These are phyloP conservation scores for Hypomecis atomaria DNA, from an alignment of 2,888 invertebrate genomes.

Conservation along the genomic window DNA sequence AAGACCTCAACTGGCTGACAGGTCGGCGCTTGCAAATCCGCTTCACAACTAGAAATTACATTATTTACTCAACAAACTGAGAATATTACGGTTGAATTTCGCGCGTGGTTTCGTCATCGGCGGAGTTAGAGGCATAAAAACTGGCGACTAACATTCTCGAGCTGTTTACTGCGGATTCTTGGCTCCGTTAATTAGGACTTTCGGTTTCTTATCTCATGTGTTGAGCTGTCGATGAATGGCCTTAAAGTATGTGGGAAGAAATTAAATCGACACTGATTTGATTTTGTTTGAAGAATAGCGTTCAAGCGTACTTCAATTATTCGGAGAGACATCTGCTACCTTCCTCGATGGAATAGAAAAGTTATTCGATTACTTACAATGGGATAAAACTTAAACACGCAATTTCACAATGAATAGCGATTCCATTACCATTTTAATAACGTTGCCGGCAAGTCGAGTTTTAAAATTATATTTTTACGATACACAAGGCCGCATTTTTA, in stretches of 20 bases:
- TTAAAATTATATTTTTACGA: slow-evolving; percentile 2
- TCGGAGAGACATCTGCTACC: slow-evolving; percentile 23
- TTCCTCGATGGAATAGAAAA: slow-evolving; percentile 26
- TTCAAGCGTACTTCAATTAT: slow-evolving; percentile 20
- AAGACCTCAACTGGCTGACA: slow-evolving; percentile 58
- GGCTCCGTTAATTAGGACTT: slow-evolving; percentile 38
- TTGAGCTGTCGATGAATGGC: slow-evolving; percentile 47
- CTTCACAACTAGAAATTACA: slow-evolving; percentile 34
- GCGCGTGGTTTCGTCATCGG: slow-evolving; percentile 41
- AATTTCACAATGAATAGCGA: slow-evolving; percentile 15
- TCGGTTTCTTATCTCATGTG: slow-evolving; percentile 33
- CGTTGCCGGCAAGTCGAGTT: slow-evolving; percentile 4
- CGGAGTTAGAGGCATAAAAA: slow-evolving; percentile 39
- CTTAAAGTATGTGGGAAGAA: slow-evolving; percentile 19
- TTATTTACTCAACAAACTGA: slow-evolving; percentile 21
- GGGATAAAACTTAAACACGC: slow-evolving; percentile 22
- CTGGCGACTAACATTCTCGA: slow-evolving; percentile 47
- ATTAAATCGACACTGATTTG: not conserved
- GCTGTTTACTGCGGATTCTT: slow-evolving; percentile 36
- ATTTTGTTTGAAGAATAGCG: slow-evolving; percentile 8
- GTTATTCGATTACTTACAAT: slow-evolving; percentile 34
- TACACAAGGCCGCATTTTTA: slow-evolving; percentile 12
- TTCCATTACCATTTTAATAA: slow-evolving; percentile 34
- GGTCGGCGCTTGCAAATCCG: slow-evolving; percentile 44
- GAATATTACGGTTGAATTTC: slow-evolving; percentile 36